A percentile compares a stretch with the other conserved stretches of the same genome.
These are phyloP conservation scores for Drosophila subsilvestris DNA, from an alignment of 2,888 invertebrate genomes.

Conservation along the genomic window DNA sequence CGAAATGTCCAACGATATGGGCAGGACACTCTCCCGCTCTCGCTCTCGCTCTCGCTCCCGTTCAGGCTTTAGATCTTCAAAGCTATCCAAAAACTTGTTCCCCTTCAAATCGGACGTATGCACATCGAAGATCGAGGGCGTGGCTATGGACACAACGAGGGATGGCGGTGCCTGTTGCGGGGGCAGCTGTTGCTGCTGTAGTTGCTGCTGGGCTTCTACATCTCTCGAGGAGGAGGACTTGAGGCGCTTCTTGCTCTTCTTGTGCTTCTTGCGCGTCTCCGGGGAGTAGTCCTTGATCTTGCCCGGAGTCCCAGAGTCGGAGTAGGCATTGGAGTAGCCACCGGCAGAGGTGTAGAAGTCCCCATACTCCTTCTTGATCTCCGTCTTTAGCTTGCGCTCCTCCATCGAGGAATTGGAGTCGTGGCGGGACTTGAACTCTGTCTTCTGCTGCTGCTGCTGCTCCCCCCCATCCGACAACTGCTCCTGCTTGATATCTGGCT, in stretches of 20 bases:
- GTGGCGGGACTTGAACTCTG: conserved; percentile 58
- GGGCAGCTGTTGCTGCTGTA: background rate
- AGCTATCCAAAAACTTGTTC: conserved; percentile 83
- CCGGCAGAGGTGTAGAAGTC: conserved; percentile 62
- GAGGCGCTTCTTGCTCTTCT: conserved; percentile 92
- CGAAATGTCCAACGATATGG: conserved; percentile 20
- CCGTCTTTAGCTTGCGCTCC: conserved; percentile 83
- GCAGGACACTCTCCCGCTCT: conserved; percentile 31
- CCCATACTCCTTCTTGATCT: conserved; percentile 80
- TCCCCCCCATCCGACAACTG: conserved; percentile 78
- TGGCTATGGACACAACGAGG: conserved; percentile 30
- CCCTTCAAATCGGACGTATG: conserved; percentile 53
- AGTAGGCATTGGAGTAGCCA: conserved; percentile 36
- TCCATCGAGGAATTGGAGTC: conserved; percentile 84
- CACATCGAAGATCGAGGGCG: conserved; percentile 58
- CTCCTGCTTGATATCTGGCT: conserved; percentile 86
- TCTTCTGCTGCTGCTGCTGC: conserved; percentile 61
- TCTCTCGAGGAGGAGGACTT: conserved; percentile 85
- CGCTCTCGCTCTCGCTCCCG: background rate
- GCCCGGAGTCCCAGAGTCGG: conserved; percentile 33
- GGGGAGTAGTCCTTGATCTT: conserved; percentile 82
- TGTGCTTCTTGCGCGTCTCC: conserved; percentile 90
- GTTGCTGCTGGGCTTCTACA: background rate
- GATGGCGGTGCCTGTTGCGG: background rate
- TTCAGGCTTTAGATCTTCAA: conserved; percentile 85